Evolutionary conservation across 1,140 invertebrate species (phyloP), one percentile per base, ranked within the genome.

Genomic region (Orchesella cincta): DNA sequence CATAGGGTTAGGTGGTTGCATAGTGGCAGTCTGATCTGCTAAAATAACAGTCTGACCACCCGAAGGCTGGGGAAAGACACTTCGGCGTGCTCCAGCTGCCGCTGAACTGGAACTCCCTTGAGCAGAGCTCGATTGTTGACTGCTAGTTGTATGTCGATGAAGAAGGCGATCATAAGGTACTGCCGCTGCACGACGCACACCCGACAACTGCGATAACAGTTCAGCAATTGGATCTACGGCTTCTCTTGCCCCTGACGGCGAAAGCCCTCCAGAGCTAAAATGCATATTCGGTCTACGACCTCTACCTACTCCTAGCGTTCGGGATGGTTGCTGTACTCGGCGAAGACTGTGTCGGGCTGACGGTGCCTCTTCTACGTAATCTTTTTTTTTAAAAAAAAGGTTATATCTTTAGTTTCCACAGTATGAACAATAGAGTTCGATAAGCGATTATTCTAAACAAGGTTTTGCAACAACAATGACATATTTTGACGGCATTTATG

Each of bases 141-240:
- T 85, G 81, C 83, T 82, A 83, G 86, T 67, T 73, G 67, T 76
- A 72, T 79, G 78, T 39, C 76, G 78, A 79, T 78, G 80, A 62
- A 81, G 78, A 76, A 80, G 81, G 35, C 81, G 78, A 73, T 78
- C 78, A 52, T 79, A 80, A 46, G 81, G 79, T 33, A 79, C 79
- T 73, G 81, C 82, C n/a, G 78, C 81, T 64, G 80, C 79, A 54
- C 81, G 75, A 62, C 80, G 76, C 23, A 78, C 36, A 39, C 94
- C 94, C 31, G 94, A 95, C 83, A 98, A 89, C 86, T 97, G 95
- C 73, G 94, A 95, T 75, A 97, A 87, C 79, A 97, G 88, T 88
- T 98, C 95, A 52, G 94, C 93, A 82, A 98, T 98, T 73, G 96
- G 95, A 90, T 98, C 96, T 84, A 94, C 93, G 81, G 93, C 91